Evolutionary conservation across 2,113 vertebrate genomes (phyloP), one percentile per base, ranked within the genome.

Genomic region (Struthidea cinerea): DNA sequence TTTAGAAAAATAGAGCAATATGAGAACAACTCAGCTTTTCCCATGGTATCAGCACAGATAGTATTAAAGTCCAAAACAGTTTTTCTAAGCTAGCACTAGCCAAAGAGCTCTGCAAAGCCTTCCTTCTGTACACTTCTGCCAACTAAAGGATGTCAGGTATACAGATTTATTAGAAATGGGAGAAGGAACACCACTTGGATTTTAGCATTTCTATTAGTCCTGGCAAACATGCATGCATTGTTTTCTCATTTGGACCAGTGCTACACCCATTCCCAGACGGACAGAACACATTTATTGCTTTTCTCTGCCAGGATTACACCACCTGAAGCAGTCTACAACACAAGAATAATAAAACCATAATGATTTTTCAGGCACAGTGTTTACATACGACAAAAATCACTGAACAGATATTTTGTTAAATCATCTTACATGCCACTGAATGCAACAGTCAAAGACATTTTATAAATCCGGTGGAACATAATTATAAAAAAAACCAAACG

Each of bases 1-100:
- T 80, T 86, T 37, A 89, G 82, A 86, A 96, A 96, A 94, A 86
- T 13, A 77, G 79, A 94, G 71, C 68, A 93, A 93, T 78, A 59
- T 2, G 2, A 80, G 75, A 94, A 85, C 33, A 88, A 53, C 55
- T 14, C 33, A 88, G 71, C 56, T 90, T 77, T 84, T 83, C 88
- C 73, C 56, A 70, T 78, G 60, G 82, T 67, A 94, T 69, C 82
- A 70, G 59, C 6, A 6, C 2, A 17, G 87, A 83, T 3, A 79
- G 61, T 49, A 90, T 63, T 73, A n/a, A 88, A 88, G 47, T 80
- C 92, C 60, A 87, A 59, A 85, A 2, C 55, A 70, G 55, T 77
- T 90, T 93, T 91, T 87, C 82, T 79, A 94, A 87, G 67, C 28
- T 4, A 6, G 41, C 16, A n/a, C 44, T 79, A 1, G 8, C n/a